Evolutionary conservation across 1,140 invertebrate genomes (phyloP), one percentile per base, ranked within the genome.

Genomic region (Cecropterus lyciades): DNA sequence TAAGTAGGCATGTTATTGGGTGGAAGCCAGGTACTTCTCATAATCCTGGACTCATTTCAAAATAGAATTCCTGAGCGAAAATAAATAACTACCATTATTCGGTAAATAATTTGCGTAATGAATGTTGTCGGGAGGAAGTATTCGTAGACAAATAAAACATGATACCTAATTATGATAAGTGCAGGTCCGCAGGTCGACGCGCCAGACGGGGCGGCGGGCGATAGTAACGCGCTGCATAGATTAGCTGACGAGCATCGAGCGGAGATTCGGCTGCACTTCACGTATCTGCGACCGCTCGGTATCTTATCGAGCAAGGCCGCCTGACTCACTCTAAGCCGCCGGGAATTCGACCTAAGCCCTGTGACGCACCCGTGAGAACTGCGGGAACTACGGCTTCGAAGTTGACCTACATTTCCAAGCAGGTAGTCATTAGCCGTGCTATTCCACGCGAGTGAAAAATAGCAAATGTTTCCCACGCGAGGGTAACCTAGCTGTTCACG

Each of bases 271-370:
- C 37, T 55, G 52, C 52, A 42, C 15, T 42, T 16, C 52, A 20
- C 33, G 30, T 13, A 20, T 17, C 15, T 30, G 10, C 51, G 51
- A 10, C 10, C 49, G 30, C 2, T 37, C 51, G 51, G 27, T 53
- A 55, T 55, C 52, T 55, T 55, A 55, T 55, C 52, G 33, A 55
- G 52, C 52, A 55, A 55, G 52, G 52, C 33, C 52, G 52, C 17
- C 52, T 55, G 52, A 55, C 52, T 55, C 52, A 55, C 40, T 6
- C 52, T 55, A 42, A 55, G 52, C 52, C 9, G 52, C 33, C 52
- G 33, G 52, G 52, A 42, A 55, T 37, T 55, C 17, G 30, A 55
- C 30, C 52, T 17, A 55, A 55, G 30, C 52, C 52, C 20, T 24
- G 16, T 55, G 52, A 55, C 52, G 52, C 52, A 55, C 52, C 37